Evolutionary conservation across 2,888 invertebrate genomes (phyloP), one percentile per base, ranked within the genome.

Genomic region (Caenorhabditis sp.): DNA sequence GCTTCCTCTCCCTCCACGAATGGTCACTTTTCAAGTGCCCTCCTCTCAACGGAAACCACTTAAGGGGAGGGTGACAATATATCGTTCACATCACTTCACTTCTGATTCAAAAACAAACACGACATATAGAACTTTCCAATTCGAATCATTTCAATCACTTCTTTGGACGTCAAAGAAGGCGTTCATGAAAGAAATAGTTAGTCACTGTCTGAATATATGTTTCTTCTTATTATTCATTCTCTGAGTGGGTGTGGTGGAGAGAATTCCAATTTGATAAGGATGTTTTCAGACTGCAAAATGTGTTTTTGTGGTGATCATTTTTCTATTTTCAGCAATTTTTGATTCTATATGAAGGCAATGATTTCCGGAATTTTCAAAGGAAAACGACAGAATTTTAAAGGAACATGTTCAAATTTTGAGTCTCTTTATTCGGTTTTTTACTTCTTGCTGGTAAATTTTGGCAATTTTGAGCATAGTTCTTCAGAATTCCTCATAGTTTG

Each of bases 21-120:
- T 70, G 77, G 77, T 70, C 77, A 77, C 61, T 70, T 68, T 69
- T 76, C 51, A 51, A 77, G 63, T 68, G 70, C 47, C 19, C 31
- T 51, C 56, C 28, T 24, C 64, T 47, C 56, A 41, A 58, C 58
- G 63, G 51, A 63, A 69, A 77, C 69, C 69, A 77, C 77, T 77
- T 69, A 66, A 54, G 26, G 68, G 14, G 35, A 22, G 59, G 56
- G 54, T 63, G 63, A 47, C 63, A 38, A 59, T 49, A 77, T 59
- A 24, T 41, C 44, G 26, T 26, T 70, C 59, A 41, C 44, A 69
- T n/a, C 58, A 54, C 63, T 70, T 61, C 51, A 61, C 66, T 64
- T 66, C 75, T 66, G 75, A 56, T 74, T 63, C 74, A 22, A 74
- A 58, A 58, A 68, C 54, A 75, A 75, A 75, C 58, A 75, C 22